Base-by-base conservation (phyloP, 2,797 vertebrate genomes). In the Acanthiza pusilla region DNA sequence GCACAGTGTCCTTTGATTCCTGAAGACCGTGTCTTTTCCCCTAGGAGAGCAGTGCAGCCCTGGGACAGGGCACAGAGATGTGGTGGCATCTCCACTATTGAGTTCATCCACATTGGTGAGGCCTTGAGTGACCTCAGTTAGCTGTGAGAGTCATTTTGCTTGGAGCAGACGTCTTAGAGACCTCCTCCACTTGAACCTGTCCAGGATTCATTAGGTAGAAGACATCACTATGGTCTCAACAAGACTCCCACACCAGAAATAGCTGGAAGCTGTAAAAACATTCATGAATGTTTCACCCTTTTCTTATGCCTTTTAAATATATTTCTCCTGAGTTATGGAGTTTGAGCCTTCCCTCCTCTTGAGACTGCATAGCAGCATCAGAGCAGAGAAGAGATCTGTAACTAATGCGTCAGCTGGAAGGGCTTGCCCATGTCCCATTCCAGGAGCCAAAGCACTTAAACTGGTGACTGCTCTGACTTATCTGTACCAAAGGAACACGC, bases 381-480 rank as follows among this genome's bases (percentile, higher is more conserved):
- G 54, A 75, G 32, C 30, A 7, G 42, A 77, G 32, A 27, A 6
- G 42, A 77, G 45, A 71, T 22, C 58, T 38, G 10, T 94, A 76
- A 90, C 73, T 96, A 83, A 95, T 25, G 23, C 26, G 8, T 29
- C 0, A 1, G 13, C 88, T 77, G 30, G 38, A 84, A 77, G 47
- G n/a, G 15, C 36, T 92, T 92, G 54, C 34, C 82, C 3, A 2
- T 54, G 16, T 75, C 54, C 90, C 48, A 43, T 75, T 72, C 73
- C 48, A 66, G 66, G 51, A 91, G 93, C 76, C 85, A 75, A 92
- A 86, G 60, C 48, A 63, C 80, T 90, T 88, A 83, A 80, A 43
- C 48, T 62, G n/a, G 54, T 94, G 93, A 84, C 85, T 94, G 43
- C 34, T 80, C 79, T 72, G 91, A 94, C 79, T 91, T 94, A 81